Base-by-base conservation (phyloP, 2,113 vertebrate species). In the Siphamia tubifer region DNA sequence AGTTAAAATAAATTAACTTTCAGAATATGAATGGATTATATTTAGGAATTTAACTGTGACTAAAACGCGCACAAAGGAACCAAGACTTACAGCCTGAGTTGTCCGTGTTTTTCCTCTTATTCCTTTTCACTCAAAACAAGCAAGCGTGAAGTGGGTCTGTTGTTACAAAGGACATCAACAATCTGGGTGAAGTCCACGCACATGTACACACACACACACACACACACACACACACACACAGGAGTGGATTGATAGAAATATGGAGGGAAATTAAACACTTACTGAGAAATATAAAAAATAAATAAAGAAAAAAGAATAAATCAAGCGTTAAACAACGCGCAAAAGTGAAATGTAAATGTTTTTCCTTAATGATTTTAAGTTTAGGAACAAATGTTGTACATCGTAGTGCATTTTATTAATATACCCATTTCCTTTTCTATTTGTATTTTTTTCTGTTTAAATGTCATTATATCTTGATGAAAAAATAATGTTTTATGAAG, bases 131-230 rank as follows among this genome's bases (percentile, higher is more conserved):
- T 82, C 61, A 68, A 79, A 74, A 79, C 54, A 74, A 55, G 53
- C 49, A 85, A 63, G 87, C 55, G 81, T 78, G 75, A 83, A 86
- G 82, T 87, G 86, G 71, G 70, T 79, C 66, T 77, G 76, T 73
- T 82, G 70, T 86, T 86, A 74, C 72, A 83, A 78, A 81, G 69
- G 74, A 89, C 73, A 79, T 61, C 74, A 85, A 56, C 77, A 81
- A 81, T 81, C 70, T 84, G 76, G 25, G 74, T 70, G 58, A 74
- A 82, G 28, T 79, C 57, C 52, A 75, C 63, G 62, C 79, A 36
- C 38, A 42, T 45, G 40, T 36, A 17, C 51, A 8, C 42, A 17
- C 32, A 13, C 55, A 39, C 43, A 39, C 40, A 23, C 39, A 19
- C 30, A 24, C 42, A 47, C 38, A 51, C 44, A 68, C 27, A 30